Base-by-base conservation (phyloP, 2,113 vertebrate genomes). In the Mirza zaza region DNA sequence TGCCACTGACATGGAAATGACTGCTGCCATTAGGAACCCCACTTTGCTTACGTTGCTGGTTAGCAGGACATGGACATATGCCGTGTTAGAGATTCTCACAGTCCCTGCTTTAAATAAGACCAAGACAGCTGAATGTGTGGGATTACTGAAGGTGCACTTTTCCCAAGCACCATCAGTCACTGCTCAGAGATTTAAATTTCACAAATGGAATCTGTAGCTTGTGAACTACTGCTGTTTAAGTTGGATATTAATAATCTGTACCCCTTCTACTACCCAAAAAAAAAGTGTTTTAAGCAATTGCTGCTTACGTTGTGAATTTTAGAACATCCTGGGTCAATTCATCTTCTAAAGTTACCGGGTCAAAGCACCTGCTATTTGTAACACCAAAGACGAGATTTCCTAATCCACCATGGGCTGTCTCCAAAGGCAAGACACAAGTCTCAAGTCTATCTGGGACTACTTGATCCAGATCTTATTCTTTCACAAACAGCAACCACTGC, bases 221-320 rank as follows among this genome's bases (percentile, higher is more conserved):
- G 67, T 70, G 94, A 93, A 84, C 61, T 6, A 8, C 81, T 45
- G 50, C 86, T 82, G 20, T 32, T 70, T 82, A 91, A 89, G 91
- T 23, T 65, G 82, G 88, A 48, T 63, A 96, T 97, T 85, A 97
- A 96, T 96, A 96, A 97, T 97, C 89, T 82, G 94, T 97, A 73
- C 15, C 79, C 70, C 85, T 92, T 71, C 89, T 65, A 73, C 25
- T 27, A 68, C 57, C 63, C 71, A 59, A 73, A 59, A 12, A 48
- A 11, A 90, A 82, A 70, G 34, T 57, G 48, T 86, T 65, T 92
- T 91, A 91, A 96, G 85, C 88, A 97, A 94, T 94, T 63, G 79
- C 86, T 89, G 95, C 91, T 91, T 89, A 75, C 27, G 61, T 59
- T 96, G 77, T 87, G 82, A 95, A 97, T 97, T 96, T 96, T 96